These are phyloP conservation scores for Sceloporus undulatus DNA, from an alignment of 2,113 vertebrate species.

Conservation along the genomic window DNA sequence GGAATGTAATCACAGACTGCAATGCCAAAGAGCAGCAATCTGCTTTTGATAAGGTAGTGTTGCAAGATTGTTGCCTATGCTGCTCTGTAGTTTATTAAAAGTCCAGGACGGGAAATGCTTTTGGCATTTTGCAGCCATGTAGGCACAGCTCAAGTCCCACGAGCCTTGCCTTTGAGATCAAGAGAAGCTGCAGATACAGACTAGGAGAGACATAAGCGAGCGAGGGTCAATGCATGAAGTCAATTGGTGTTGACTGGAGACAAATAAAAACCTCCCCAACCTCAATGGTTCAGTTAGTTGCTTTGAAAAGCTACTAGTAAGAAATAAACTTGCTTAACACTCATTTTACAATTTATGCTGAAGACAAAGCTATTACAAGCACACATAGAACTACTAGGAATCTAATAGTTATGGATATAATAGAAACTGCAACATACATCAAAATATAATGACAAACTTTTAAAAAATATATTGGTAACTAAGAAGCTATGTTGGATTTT, in stretches of 20 bases:
- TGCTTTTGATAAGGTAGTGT: not conserved
- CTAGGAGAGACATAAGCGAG: not conserved
- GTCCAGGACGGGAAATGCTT: not conserved
- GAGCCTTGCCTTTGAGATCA: not conserved
- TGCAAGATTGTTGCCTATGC: not conserved
- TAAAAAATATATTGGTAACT: not conserved
- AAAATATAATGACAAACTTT: not conserved
- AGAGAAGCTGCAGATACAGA: not conserved
- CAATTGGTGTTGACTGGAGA: slow-evolving; percentile 20
- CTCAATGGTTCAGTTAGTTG: not conserved
- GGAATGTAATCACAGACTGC: not conserved
- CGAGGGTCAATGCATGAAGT: slow-evolving; percentile 24
- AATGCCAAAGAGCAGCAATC: slow-evolving; percentile 5
- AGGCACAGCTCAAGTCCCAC: not conserved
- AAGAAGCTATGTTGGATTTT: not conserved
- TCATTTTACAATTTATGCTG: not conserved
- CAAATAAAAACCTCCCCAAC: slow-evolving; percentile 1
- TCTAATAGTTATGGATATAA: not conserved
- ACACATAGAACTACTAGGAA: not conserved
- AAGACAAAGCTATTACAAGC: not conserved
- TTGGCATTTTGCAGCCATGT: not conserved
- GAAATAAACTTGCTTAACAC: not conserved
- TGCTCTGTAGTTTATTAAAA: not conserved
- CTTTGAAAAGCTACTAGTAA: slow-evolving; percentile 12
- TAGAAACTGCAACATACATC: not conserved